Percentiles rank a stretch among this genome's conserved stretches.
phyloP scores from a whole-genome alignment of 2,888 invertebrate genomes.

The Nephrotoma flavescens region DNA sequence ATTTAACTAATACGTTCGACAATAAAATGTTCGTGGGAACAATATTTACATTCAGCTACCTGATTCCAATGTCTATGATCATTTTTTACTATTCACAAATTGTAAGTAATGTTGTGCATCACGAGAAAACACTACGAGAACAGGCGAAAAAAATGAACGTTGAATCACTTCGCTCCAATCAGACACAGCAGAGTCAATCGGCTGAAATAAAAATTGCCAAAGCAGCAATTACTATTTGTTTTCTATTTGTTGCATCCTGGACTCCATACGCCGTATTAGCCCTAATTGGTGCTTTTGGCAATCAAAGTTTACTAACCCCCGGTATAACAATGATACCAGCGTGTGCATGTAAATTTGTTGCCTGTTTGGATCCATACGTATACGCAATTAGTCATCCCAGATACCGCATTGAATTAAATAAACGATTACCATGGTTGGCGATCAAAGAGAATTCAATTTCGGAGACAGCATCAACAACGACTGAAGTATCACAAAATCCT shows the following conservation, averaged over 20 bases:
- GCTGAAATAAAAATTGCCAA: conserved; percentile 78
- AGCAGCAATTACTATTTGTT: conserved; percentile 76
- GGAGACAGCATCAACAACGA: conserved; percentile 43
- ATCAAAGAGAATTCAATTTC: conserved; percentile 43
- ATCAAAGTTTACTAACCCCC: conserved; percentile 55
- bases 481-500: conserved; percentile 22
- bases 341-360: conserved; percentile 72
- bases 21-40: conserved; percentile 60
- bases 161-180: conserved; percentile 57
- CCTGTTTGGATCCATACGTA: conserved; percentile 83
- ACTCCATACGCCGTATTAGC: conserved; percentile 77
- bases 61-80: conserved; percentile 61
- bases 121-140: conserved; percentile 43
- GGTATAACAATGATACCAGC: conserved; percentile 73
- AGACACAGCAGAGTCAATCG: conserved; percentile 49
- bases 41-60: conserved; percentile 65
- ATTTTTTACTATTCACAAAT: conserved; percentile 76
- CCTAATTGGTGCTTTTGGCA: conserved; percentile 68
- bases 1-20: conserved; percentile 62
- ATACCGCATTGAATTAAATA: conserved; percentile 68
- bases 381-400: conserved; percentile 85
- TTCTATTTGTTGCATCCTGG: conserved; percentile 75
- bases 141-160: conserved; percentile 85
- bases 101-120: conserved; percentile 72
- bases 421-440: conserved; percentile 59